These are phyloP conservation scores for Heliconius hortense DNA, from an alignment of 2,888 invertebrate genomes.

Conservation along the genomic window DNA sequence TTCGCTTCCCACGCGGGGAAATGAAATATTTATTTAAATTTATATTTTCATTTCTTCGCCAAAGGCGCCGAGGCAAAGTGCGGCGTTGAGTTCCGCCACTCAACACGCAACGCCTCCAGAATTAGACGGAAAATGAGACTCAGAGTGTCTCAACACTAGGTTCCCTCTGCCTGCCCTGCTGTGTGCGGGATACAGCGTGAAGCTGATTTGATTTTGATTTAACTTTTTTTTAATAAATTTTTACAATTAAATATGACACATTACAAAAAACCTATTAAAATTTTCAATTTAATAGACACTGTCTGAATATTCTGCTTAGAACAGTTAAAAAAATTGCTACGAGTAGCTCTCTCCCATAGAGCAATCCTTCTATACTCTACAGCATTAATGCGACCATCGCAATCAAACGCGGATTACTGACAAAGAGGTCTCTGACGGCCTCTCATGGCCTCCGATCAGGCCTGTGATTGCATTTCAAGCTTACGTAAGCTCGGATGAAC, in stretches of 20 bases:
- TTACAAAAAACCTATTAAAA: neutral
- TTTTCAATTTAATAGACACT: neutral
- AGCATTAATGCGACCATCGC: conserved; percentile 46
- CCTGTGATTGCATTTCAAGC: conserved; percentile 35
- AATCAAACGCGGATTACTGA: conserved; percentile 52
- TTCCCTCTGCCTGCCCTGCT: too few relatives aligned
- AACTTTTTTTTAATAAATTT: too few relatives aligned
- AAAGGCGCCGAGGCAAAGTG: too few relatives aligned
- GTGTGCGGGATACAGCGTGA: too few relatives aligned
- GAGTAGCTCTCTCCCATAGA: conserved; percentile 1
- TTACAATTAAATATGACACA: neutral
- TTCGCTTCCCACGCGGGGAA: too few relatives aligned
- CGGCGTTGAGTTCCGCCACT: too few relatives aligned
- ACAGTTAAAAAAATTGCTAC: conserved; percentile 8
- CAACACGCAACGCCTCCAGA: too few relatives aligned
- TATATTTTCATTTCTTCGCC: too few relatives aligned
- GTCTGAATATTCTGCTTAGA: neutral
- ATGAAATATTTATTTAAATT: too few relatives aligned
- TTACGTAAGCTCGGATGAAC: conserved; percentile 32
- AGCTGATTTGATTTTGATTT: too few relatives aligned
- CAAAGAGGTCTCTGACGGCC: conserved; percentile 40
- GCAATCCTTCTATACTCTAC: conserved; percentile 10
- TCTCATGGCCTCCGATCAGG: conserved; percentile 32
- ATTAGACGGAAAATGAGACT: too few relatives aligned
- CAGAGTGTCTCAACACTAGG: too few relatives aligned